phyloP scores from a whole-genome alignment of 2,797 vertebrate genomes.

The Kryptolebias ocellatus region DNA sequence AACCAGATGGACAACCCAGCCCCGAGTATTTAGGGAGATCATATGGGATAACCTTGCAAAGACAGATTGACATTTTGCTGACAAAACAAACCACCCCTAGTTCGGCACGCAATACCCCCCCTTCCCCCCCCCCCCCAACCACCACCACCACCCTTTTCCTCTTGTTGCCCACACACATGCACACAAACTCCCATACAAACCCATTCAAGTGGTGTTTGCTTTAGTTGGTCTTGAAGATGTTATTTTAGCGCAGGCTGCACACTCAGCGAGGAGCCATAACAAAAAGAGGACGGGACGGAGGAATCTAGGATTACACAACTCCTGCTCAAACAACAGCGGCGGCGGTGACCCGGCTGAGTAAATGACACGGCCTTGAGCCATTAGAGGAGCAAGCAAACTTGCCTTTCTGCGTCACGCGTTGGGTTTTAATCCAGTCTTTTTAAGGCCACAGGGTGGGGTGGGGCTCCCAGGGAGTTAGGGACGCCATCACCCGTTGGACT shows the following conservation, averaged over 20 bases:
- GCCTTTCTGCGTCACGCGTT: slow-evolving; percentile 52
- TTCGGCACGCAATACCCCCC: slow-evolving; percentile 55
- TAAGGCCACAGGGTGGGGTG: slow-evolving; percentile 26
- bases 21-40: slow-evolving; percentile 76
- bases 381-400: slow-evolving; percentile 33
- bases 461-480: slow-evolving; percentile 22
- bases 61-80: slow-evolving; percentile 82
- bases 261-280: slow-evolving; percentile 62
- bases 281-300: slow-evolving; percentile 66
- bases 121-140: slow-evolving; percentile 14
- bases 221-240: slow-evolving; percentile 57
- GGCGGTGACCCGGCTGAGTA: slow-evolving; percentile 53
- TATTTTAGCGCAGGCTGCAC: slow-evolving; percentile 10
- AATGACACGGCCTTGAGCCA: slow-evolving; percentile 68
- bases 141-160: not conserved
- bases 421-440: slow-evolving; percentile 54
- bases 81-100: slow-evolving; percentile 73
- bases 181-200: slow-evolving; percentile 34
- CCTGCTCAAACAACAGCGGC: slow-evolving; percentile 59
- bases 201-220: slow-evolving; percentile 67
- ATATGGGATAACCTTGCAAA: slow-evolving; percentile 78
- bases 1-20: slow-evolving; percentile 78
- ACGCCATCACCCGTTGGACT: slow-evolving; percentile 32
- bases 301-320: slow-evolving; percentile 68
- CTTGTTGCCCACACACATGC: slow-evolving; percentile 21